Conservation (phyloP, 2,888 invertebrate genomes). For the Caenorhabditis japonica region DNA sequence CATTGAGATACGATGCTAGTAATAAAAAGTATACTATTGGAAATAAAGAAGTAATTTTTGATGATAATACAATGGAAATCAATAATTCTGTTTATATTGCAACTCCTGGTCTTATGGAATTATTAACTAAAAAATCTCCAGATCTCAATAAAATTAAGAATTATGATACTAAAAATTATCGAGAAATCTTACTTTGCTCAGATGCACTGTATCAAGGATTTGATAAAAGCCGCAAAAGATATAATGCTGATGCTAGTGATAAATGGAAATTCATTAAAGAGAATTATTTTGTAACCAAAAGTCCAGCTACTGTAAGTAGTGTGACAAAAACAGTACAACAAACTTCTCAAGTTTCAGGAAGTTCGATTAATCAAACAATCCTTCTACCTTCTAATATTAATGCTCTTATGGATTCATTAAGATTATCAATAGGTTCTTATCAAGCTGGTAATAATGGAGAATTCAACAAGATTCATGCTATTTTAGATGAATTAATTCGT, state of each 20-base stretch:
- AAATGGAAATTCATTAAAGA: no score
- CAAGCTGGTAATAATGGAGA: constrained; percentile 61
- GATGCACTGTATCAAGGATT: constrained; percentile 61
- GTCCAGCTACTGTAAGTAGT: constrained; percentile 59
- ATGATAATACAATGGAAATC: constrained; percentile 57
- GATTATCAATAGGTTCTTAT: constrained; percentile 55
- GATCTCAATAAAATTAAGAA: constrained; percentile 33
- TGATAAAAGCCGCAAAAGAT: constrained; percentile 55
- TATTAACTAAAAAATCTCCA: constrained; percentile 64
- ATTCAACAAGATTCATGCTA: no score
- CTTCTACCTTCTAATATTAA: constrained; percentile 50
- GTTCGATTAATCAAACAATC: constrained; percentile 34
- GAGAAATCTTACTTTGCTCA: constrained; percentile 58
- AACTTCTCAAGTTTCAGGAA: constrained; percentile 8
- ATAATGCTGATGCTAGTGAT: constrained; percentile 65
- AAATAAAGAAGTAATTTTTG: constrained; percentile 56
- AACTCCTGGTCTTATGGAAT: constrained; percentile 59
- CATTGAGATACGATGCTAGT: constrained; percentile 50
- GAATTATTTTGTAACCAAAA: constrained; percentile 67
- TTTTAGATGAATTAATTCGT: constrained; percentile 55
- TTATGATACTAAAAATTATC: constrained; percentile 55
- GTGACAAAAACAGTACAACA: constrained; percentile 36
- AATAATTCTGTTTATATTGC: constrained; percentile 45
- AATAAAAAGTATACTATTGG: constrained; percentile 63
- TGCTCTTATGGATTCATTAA: constrained; percentile 44